Conservation (phyloP, 2,113 vertebrate species). For the Periophthalmus modestus region DNA sequence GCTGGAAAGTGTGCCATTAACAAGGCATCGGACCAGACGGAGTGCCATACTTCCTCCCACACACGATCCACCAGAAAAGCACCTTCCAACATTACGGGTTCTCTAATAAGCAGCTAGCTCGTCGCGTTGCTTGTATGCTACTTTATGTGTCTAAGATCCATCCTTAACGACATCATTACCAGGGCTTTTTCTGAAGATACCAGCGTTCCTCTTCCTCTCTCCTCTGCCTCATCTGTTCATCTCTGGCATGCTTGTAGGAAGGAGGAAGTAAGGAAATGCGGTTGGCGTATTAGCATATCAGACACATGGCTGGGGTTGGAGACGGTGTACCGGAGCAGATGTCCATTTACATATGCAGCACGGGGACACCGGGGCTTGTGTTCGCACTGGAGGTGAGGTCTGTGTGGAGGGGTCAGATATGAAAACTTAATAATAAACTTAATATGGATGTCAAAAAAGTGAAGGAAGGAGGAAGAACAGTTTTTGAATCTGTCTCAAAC, state of each 20-base stretch:
- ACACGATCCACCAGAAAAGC: conserved; percentile 41
- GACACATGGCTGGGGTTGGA: conserved; percentile 76
- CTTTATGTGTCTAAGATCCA: conserved; percentile 69
- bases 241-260: conserved; percentile 57
- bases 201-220: conserved; percentile 17
- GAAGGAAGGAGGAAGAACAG: conserved; percentile 52
- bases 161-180: conserved; percentile 78
- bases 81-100: conserved; percentile 52
- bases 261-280: conserved; percentile 63
- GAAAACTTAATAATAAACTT: not conserved
- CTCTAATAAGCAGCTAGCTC: conserved; percentile 68
- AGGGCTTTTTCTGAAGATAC: conserved; percentile 67
- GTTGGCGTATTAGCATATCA: conserved; percentile 78
- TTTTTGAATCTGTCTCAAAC: conserved; percentile 42
- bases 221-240: conserved; percentile 66
- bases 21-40: conserved; percentile 40
- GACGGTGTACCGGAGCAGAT: conserved; percentile 79
- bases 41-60: conserved; percentile 61
- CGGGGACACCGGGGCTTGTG: conserved; percentile 61
- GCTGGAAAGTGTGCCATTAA: conserved; percentile 27
- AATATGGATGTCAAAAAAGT: conserved; percentile 48
- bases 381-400: conserved; percentile 42
- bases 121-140: conserved; percentile 60
- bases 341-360: conserved; percentile 81
- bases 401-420: conserved; percentile 18